Evolutionary conservation across 2,888 invertebrate genomes (phyloP), one percentile per base, ranked within the genome.

Genomic region (Pandemis heparana): DNA sequence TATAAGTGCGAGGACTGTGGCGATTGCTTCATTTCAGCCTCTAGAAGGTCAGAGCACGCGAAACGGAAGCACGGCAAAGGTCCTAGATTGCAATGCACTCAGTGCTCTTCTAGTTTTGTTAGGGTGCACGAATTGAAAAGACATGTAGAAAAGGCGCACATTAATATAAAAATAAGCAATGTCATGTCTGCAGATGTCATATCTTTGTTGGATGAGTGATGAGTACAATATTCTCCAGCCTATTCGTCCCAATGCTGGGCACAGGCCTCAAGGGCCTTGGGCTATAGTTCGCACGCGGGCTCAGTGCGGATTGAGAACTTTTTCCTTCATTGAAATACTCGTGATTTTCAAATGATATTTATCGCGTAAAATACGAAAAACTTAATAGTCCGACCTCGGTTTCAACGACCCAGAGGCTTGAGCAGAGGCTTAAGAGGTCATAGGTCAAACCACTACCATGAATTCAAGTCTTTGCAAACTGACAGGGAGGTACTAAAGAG

Each of bases 1-100:
- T 94, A 94, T 75, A 86, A 87, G 9, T 95, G 94, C 67, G 84
- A 85, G 0, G 91, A 91, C 67, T 95, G 94, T 66, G 92, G 89
- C 0, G 92, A 92, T 18, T 82, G 81, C 14, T 94, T 94, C 69
- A 88, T 94, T 12, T 94, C 94, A 0, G 85, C 93, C 0, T 93
- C 94, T 0, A 80, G 94, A 0, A 87, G 93, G 39, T 83, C 89
- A 0, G 94, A 94, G 48, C 93, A 94, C 74, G 89, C 89, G 0
- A 92, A 93, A 63, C 79, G 92, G 0, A 88, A 89, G 9, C 94
- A 94, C 60, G 89, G 89, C n/a, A 89, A 85, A 66, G 94, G 94
- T 0, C 72, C 78, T 0, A 83, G 87, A 39, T 48, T 90, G 1
- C 87, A 87, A 0, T 94, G 94, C 61, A 48, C 72, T 0, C 79